Evolutionary conservation across 2,797 vertebrate species (phyloP), one percentile per base, ranked within the genome.

Genomic region (Acipenser oxyrinchus): DNA sequence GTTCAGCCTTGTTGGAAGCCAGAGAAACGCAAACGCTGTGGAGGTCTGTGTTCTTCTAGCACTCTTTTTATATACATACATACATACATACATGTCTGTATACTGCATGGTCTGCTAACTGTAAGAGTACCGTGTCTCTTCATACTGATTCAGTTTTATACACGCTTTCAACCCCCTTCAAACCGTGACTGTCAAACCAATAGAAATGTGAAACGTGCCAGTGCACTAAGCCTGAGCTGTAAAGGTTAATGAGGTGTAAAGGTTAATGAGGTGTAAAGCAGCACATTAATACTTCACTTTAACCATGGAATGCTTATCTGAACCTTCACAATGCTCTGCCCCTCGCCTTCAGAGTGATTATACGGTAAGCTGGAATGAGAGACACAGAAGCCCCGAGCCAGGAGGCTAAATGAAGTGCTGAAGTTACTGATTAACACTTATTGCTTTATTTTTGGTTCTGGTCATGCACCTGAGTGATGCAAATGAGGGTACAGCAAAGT

Each of bases 391-490:
- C 7, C 9, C 60, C 0, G 60, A 6, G 18, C 23, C 58, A 53
- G 13, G 51, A 7, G 18, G 11, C 48, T 60, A 10, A 10, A 60
- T 67, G 13, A 71, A 51, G 49, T 13, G 13, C 74, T 76, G 67
- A 71, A 75, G 86, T 88, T 80, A 89, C 81, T 88, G 76, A 88
- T 88, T 90, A 84, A 87, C 79, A 1, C 5, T 67, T 75, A 72
- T 66, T 74, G 73, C 68, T 74, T 76, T 69, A 71, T 60, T 66
- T 76, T 63, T 62, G 67, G 72, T 73, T 72, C 73, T 78, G 73
- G 63, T 65, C 69, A 72, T 67, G 13, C 51, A 58, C 55, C 55
- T 11, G 37, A 37, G 53, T 49, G 69, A 74, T 59, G 66, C 77
- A 76, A 71, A 69, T 71, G 60, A 60, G 67, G 73, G 62, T 60